Evolutionary conservation across 2,888 invertebrate genomes (phyloP).

Genomic region (Syritta pipiens): DNA sequence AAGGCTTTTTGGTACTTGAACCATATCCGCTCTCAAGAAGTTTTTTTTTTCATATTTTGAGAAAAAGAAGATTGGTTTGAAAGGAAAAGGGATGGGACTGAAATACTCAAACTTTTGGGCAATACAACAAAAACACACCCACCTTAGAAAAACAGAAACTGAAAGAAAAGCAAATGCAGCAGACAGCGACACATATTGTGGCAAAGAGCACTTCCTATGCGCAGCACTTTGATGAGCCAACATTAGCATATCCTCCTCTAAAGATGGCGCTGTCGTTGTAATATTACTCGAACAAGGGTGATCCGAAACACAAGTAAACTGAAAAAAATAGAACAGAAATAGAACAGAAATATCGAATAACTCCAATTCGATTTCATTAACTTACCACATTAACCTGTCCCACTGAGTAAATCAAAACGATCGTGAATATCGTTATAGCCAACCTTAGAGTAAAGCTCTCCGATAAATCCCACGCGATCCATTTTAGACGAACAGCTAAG

Average conservation of each 20-base stretch:
- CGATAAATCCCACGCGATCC: slow-evolving; percentile 92
- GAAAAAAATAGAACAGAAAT: slow-evolving; percentile 70
- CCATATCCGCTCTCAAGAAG: no score
- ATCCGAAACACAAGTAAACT: slow-evolving; percentile 84
- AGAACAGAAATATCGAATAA: background rate
- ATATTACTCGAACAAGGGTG: slow-evolving; percentile 77
- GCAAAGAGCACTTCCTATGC: slow-evolving; percentile 90
- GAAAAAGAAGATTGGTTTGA: no score
- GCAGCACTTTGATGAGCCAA: slow-evolving; percentile 79
- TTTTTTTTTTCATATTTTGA: no score
- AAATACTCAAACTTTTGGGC: background rate
- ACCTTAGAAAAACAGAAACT: slow-evolving; percentile 89
- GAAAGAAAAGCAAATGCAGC: slow-evolving; percentile 91
- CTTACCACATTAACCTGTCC: slow-evolving; percentile 96
- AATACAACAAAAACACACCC: background rate
- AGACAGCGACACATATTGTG: slow-evolving; percentile 92
- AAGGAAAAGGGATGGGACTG: no score
- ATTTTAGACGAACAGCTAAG: slow-evolving; percentile 89
- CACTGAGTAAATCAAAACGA: slow-evolving; percentile 91
- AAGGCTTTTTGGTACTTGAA: no score
- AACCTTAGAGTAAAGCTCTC: slow-evolving; percentile 90
- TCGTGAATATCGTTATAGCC: slow-evolving; percentile 92
- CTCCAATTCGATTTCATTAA: slow-evolving; percentile 70
- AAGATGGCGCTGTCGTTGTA: slow-evolving; percentile 68
- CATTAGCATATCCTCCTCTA: slow-evolving; percentile 73